Evolutionary conservation across 2,888 invertebrate species (phyloP), one percentile per base, ranked within the genome.

Genomic region (Pilophorus perplexus): DNA sequence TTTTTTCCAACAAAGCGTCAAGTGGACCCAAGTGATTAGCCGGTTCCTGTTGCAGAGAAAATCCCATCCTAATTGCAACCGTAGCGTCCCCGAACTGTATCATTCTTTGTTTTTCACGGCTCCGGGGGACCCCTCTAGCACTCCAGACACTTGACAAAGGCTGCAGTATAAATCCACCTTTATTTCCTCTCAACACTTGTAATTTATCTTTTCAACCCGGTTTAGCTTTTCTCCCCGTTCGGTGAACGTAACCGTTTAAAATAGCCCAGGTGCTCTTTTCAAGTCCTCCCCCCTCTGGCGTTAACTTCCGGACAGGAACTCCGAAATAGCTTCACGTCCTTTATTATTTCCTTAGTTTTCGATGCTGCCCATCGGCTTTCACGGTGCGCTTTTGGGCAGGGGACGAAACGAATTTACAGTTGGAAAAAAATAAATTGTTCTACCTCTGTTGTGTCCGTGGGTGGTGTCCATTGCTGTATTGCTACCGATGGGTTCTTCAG

Each of bases 151-250:
- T 65, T 65, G 64, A 54, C 64, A 65, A 65, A 65, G 54, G 64
- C 64, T 52, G 40, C 54, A 54, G 40, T 65, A 65, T 65, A 65
- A 64, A 65, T 65, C 64, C 64, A 54, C 64, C 64, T 65, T 65
- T 65, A 65, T 65, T 62, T 65, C 64, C 64, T 65, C 54, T 65
- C 52, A 65, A 65, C 64, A 54, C 64, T 52, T 54, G 64, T 54
- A 65, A 65, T 65, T 65, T 65, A 65, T 65, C 64, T 65, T 46
- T 62, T 62, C 46, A 28, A 6, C 23, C 8, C 42, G 3, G 42
- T 22, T 25, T 42, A 40, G 55, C 42, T 33, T 33, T 52, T 28
- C n/a, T n/a, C 22, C 50, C 52, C 28, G 52, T 20, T 23, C 42
- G 59, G 59, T 38, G 23, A 10, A 55, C 33, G 55, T 55, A 55